Evolutionary conservation across 2,888 invertebrate genomes (phyloP), one percentile per base, ranked within the genome.

Genomic region (Pristionchus japonicus): DNA sequence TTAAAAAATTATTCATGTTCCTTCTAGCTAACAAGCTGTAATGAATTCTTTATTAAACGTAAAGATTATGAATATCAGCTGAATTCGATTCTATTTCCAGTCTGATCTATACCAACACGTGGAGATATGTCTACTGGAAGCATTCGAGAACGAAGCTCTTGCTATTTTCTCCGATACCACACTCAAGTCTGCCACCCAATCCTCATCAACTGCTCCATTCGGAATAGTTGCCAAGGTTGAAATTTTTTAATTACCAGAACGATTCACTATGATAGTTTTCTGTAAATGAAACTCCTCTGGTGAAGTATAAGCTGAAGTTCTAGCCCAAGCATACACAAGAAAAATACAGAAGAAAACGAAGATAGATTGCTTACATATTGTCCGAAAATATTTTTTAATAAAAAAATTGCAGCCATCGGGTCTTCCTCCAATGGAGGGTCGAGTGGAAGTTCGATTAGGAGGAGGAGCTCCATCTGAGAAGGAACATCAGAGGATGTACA

Each of bases 121-220:
- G 7, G 92, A 92, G 77, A 90, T 89, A 52, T 92, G 92, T 88
- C 88, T 92, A 34, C 84, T 91, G 86, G 91, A 92, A 84, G 92
- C 92, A 17, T 92, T 92, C 70, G 92, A 92, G 87, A 88, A 89
- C 86, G 92, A 92, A 88, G 92, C 88, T n/a, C 86, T 89, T 61
- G 74, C 89, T 3, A 88, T 89, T 77, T 70, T 74, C 87, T 40
- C 89, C 20, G 90, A 90, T 61, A 17, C 67, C 4, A 52, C 89
- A 11, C 47, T 70, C 52, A 49, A 49, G 47, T 31, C 61, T 13
- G 15, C 61, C 34, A 20, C 86, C 3, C 34, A 47, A 6, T 15
- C 15, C 4, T 40, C 70, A 23, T 49, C 49, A 6, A 9, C 86
- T 23, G 37, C 70, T 49, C 77, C 87, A 15, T 77, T 40, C 80